These are phyloP conservation scores for Pseudomyrmex flavicornis DNA, from an alignment of 1,140 invertebrate species.

Conservation along the genomic window DNA sequence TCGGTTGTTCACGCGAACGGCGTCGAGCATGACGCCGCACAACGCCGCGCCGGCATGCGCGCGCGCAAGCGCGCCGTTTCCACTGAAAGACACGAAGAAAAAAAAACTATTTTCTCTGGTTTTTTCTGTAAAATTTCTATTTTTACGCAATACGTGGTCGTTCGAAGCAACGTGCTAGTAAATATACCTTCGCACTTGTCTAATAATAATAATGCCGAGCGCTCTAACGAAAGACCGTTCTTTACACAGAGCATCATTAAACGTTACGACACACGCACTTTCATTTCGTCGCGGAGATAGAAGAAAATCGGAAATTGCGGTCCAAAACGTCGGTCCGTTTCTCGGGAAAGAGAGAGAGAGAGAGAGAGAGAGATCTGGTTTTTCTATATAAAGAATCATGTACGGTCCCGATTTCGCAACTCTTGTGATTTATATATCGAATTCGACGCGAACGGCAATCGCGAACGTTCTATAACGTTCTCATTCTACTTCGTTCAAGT, in stretches of 20 bases:
- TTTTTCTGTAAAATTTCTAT: not conserved
- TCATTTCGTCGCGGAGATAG: not conserved
- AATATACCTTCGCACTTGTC: too few relatives aligned
- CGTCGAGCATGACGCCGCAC: slow-evolving; percentile 47
- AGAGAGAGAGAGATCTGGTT: not conserved
- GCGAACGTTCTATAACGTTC: slow-evolving; percentile 8
- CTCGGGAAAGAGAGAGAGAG: not conserved
- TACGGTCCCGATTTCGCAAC: slow-evolving; percentile 32
- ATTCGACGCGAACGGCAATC: slow-evolving; percentile 48
- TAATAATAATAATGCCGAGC: too few relatives aligned
- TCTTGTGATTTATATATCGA: slow-evolving; percentile 68
- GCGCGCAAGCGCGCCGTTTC: slow-evolving; percentile 11
- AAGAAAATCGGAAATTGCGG: slow-evolving; percentile 5
- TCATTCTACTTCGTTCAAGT: slow-evolving; percentile 35
- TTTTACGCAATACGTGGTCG: too few relatives aligned
- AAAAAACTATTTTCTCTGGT: too few relatives aligned
- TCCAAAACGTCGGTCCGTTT: not conserved
- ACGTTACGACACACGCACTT: not conserved
- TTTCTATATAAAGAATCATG: slow-evolving; percentile 42
- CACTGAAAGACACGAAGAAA: too few relatives aligned
- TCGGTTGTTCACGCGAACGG: slow-evolving; percentile 7
- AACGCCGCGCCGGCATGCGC: slow-evolving; percentile 20
- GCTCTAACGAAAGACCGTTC: not conserved
- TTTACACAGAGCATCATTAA: slow-evolving; percentile 2
- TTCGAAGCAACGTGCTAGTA: not conserved